Evolutionary conservation across 2,113 vertebrate species (phyloP).

Genomic region (Protobothrops flavoviridis): DNA sequence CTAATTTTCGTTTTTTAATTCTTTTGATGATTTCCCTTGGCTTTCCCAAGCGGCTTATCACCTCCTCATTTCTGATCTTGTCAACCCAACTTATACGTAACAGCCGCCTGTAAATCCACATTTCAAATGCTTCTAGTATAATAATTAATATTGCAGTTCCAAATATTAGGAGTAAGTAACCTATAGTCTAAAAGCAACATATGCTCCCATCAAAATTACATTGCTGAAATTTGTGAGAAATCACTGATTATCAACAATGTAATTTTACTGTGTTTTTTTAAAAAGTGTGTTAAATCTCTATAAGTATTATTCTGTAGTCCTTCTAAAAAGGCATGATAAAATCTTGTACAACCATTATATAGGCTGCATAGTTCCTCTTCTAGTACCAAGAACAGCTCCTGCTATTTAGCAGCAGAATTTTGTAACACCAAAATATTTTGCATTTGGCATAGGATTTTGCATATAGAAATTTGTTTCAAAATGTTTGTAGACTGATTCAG

Average conservation of each 20-base stretch:
- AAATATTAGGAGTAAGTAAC: neutral
- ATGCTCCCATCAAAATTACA: neutral
- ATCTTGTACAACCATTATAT: neutral
- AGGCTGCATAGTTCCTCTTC: neutral
- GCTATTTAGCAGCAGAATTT: neutral
- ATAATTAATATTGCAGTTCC: neutral
- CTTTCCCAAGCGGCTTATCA: too few species aligned
- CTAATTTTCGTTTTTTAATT: too few species aligned
- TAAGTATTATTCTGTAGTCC: neutral
- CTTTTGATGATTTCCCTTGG: too few species aligned
- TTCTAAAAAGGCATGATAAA: neutral
- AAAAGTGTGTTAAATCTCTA: neutral
- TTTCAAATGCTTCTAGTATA: too few species aligned
- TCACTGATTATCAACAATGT: neutral
- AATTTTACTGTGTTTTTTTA: neutral
- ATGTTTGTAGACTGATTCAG: neutral
- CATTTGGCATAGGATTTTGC: neutral
- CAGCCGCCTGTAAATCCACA: too few species aligned
- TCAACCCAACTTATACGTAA: too few species aligned
- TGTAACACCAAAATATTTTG: neutral
- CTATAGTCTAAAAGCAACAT: neutral
- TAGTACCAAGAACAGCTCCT: neutral
- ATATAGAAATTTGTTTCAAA: neutral
- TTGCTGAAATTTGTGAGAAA: neutral
- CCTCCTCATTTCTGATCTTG: too few species aligned